A percentile compares a stretch with the other conserved stretches of the same genome.
Conservation (phyloP, 2,113 vertebrate genomes). For the Hemicordylus capensis region DNA sequence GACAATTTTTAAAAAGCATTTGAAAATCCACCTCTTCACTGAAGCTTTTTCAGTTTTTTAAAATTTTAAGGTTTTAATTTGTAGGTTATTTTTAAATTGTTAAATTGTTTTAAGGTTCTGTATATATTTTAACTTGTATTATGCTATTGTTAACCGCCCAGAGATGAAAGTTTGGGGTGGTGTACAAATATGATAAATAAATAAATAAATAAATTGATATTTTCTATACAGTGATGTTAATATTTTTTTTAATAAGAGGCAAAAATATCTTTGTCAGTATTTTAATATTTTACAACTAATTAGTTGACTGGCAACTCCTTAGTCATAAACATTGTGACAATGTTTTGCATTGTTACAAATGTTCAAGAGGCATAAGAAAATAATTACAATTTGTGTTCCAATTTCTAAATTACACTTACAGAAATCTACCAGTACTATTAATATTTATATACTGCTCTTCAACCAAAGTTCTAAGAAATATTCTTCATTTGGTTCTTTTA, state of each 20-base stretch:
- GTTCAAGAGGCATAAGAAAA: not conserved
- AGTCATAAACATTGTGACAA: slow-evolving; percentile 17
- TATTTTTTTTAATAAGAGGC: not conserved
- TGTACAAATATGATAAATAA: too few relatives aligned
- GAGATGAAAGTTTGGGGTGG: too few relatives aligned
- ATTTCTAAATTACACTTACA: not conserved
- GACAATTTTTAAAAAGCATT: too few relatives aligned
- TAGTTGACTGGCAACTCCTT: not conserved
- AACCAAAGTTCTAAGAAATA: too few relatives aligned
- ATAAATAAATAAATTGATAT: not conserved
- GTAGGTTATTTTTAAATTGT: too few relatives aligned
- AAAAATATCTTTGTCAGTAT: not conserved
- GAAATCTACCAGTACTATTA: too few relatives aligned
- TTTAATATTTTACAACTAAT: not conserved
- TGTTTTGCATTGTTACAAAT: not conserved
- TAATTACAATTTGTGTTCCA: not conserved
- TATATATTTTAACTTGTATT: too few relatives aligned
- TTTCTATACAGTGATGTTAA: not conserved
- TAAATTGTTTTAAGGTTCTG: too few relatives aligned
- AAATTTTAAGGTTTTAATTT: too few relatives aligned
- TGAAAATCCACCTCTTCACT: too few relatives aligned
- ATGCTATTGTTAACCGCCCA: too few relatives aligned
- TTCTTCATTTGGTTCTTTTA: not conserved
- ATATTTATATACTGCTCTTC: not conserved
- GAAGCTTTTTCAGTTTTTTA: too few relatives aligned